Percentiles rank a stretch among this genome's conserved stretches.
Conservation (phyloP, 2,113 vertebrate genomes). For the Lampris incognitus region DNA sequence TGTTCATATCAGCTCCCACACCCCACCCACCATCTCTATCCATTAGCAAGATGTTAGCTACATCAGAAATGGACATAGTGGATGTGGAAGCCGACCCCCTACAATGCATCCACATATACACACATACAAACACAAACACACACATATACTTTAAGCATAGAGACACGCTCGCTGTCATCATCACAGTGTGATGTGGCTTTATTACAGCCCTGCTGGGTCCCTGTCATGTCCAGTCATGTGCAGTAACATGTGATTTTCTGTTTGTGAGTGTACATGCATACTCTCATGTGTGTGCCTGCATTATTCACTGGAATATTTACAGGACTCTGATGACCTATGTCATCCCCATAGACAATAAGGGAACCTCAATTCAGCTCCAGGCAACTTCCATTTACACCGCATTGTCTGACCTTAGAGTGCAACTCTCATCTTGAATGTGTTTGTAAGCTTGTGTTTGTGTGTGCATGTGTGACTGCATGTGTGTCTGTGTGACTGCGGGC, state of each 20-base stretch:
- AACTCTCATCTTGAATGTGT: constrained; percentile 14
- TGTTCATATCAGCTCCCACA: neutral
- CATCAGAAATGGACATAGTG: neutral
- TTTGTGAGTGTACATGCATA: too few species aligned
- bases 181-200: too few species aligned
- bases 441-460: neutral
- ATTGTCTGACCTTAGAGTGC: constrained; percentile 4
- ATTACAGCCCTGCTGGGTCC: neutral
- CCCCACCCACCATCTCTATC: neutral
- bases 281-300: neutral
- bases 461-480: neutral
- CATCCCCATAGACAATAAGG: constrained; percentile 15
- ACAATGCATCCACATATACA: too few species aligned
- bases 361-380: constrained; percentile 9
- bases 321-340: constrained; percentile 23
- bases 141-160: too few species aligned
- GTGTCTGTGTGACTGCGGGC: constrained; percentile 5
- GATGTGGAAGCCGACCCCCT: too few species aligned
- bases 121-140: too few species aligned
- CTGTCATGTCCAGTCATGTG: neutral
- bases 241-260: too few species aligned
- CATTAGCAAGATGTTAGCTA: constrained; percentile 8
- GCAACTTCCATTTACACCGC: constrained; percentile 41
- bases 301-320: constrained; percentile 12
- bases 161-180: too few species aligned